A percentile compares a stretch with the other conserved stretches of the same genome.
Conservation (phyloP, 2,113 vertebrate species). For the Centrocercus urophasianus region DNA sequence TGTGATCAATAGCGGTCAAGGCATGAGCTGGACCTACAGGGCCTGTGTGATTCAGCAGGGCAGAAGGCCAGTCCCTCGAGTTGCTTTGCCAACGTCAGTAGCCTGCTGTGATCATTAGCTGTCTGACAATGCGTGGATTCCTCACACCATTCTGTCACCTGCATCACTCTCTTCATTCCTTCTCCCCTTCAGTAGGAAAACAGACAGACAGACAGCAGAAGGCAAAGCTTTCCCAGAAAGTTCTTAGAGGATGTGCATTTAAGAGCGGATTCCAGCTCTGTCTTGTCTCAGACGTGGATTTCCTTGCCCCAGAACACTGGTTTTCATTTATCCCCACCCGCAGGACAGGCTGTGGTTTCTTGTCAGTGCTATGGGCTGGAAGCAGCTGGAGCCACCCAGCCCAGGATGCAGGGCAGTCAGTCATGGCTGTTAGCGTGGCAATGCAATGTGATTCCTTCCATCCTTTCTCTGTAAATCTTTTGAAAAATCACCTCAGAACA, state of each 20-base stretch:
- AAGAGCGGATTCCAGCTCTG: background rate
- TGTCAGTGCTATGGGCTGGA: background rate
- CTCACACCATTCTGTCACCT: accelerated
- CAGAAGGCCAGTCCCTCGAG: background rate
- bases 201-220: background rate
- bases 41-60: background rate
- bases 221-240: background rate
- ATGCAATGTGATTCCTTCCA: background rate
- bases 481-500: background rate
- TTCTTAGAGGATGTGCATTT: background rate
- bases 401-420: background rate
- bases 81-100: background rate
- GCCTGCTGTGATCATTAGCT: accelerated
- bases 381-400: background rate
- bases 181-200: accelerated
- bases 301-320: background rate
- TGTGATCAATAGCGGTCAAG: background rate
- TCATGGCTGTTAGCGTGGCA: accelerated
- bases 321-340: background rate
- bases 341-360: background rate
- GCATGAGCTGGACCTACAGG: background rate
- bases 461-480: background rate
- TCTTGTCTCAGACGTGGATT: background rate
- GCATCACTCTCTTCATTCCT: background rate
- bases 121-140: background rate